phyloP scores from a whole-genome alignment of 1,140 invertebrate species.

The Lepidotrigona ventralis region DNA sequence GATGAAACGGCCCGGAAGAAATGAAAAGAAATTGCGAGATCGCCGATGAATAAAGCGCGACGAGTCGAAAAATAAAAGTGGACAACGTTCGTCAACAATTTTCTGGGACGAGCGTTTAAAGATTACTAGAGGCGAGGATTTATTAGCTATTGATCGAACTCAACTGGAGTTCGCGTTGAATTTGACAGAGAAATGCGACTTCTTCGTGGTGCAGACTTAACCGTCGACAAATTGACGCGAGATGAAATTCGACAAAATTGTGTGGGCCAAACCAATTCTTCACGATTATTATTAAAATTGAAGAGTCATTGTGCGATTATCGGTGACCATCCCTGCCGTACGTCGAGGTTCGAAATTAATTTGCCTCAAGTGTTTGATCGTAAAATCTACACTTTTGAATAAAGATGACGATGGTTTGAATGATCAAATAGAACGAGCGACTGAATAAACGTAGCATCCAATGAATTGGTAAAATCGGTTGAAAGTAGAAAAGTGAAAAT shows the following conservation, averaged over 20 bases:
- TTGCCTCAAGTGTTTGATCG: background rate
- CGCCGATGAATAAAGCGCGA: background rate
- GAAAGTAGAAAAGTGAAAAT: background rate
- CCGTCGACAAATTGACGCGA: too few species aligned
- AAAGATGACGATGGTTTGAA: background rate
- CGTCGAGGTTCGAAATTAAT: background rate
- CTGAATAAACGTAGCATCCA: background rate
- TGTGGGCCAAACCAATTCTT: too few species aligned
- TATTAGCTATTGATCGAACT: background rate
- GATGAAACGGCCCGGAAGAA: background rate
- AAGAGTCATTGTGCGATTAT: too few species aligned
- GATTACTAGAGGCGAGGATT: background rate
- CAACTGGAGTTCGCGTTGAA: background rate
- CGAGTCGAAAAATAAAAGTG: background rate
- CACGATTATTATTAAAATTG: too few species aligned
- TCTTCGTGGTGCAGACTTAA: too few species aligned
- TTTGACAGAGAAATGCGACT: background rate
- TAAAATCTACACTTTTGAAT: conserved; percentile 9
- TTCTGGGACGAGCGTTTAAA: background rate
- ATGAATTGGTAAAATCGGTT: background rate
- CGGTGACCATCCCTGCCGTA: too few species aligned
- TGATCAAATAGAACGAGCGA: background rate
- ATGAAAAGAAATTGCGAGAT: background rate
- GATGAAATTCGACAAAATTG: too few species aligned
- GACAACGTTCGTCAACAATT: background rate